These are phyloP conservation scores for Aratinga solstitialis DNA, from an alignment of 2,797 vertebrate genomes.

Conservation along the genomic window DNA sequence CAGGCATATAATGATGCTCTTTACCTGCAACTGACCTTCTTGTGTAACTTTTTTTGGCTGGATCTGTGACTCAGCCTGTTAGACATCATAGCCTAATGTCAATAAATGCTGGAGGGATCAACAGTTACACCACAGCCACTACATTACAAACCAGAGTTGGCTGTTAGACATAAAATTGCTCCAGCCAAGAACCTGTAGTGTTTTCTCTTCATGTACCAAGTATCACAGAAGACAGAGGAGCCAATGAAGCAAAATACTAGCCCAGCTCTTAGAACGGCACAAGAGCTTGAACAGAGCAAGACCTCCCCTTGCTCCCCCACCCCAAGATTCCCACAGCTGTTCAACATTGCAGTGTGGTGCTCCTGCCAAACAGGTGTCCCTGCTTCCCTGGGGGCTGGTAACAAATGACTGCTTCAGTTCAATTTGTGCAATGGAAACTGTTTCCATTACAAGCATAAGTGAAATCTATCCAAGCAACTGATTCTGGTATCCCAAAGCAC, in stretches of 20 bases:
- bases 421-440: constrained; percentile 23
- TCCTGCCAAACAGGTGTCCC: constrained; percentile 52
- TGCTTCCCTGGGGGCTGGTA: neutral
- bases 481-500: neutral
- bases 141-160: neutral
- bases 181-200: neutral
- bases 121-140: neutral
- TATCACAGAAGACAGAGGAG: neutral
- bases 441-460: constrained; percentile 17
- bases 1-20: neutral
- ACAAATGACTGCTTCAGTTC: neutral
- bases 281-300: neutral
- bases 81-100: neutral
- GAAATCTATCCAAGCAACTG: neutral
- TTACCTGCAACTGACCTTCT: constrained; percentile 33
- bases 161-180: neutral
- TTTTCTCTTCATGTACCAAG: neutral
- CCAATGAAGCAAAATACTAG: neutral
- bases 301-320: neutral
- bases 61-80: neutral
- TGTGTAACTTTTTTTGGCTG: neutral
- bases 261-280: neutral
- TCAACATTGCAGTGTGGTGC: neutral
- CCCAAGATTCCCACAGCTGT: constrained; percentile 6
- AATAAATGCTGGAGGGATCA: neutral